A percentile compares a stretch with the other conserved stretches of the same genome.
Evolutionary conservation across 2,113 vertebrate genomes (phyloP).

Genomic region (Athene noctua): DNA sequence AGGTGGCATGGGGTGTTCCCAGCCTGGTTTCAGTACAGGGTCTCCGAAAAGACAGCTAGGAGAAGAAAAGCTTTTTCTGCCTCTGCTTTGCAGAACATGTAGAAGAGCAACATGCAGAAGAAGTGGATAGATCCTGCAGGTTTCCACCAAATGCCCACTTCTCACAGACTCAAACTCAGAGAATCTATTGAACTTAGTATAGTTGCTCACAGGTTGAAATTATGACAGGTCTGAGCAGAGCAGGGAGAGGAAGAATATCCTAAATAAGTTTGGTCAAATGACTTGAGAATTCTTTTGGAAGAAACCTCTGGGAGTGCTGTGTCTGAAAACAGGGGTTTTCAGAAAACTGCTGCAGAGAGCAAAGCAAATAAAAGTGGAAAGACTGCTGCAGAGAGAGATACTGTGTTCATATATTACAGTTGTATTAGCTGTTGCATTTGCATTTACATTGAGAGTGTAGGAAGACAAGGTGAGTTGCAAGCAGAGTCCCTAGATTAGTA

Average conservation of each 20-base stretch:
- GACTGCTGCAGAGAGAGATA: background rate
- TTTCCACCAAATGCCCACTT: background rate
- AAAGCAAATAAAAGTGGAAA: background rate
- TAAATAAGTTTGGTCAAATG: background rate
- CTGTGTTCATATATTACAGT: background rate
- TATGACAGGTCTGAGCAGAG: background rate
- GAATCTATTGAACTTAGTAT: background rate
- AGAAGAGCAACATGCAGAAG: background rate
- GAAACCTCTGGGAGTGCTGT: background rate
- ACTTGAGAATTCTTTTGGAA: background rate
- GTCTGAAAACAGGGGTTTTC: background rate
- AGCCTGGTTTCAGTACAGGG: background rate
- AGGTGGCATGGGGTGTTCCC: background rate
- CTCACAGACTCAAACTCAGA: background rate
- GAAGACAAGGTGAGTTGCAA: background rate
- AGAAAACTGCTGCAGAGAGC: background rate
- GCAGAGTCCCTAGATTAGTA: background rate
- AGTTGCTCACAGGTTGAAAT: background rate
- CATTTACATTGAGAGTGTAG: background rate
- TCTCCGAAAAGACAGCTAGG: background rate
- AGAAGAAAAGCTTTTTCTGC: background rate
- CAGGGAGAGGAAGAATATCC: background rate
- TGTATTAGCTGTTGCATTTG: background rate
- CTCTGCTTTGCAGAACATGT: background rate
- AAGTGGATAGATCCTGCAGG: background rate